These are phyloP conservation scores for Drosophila malerkotliana DNA, from an alignment of 1,140 invertebrate genomes.

Conservation along the genomic window DNA sequence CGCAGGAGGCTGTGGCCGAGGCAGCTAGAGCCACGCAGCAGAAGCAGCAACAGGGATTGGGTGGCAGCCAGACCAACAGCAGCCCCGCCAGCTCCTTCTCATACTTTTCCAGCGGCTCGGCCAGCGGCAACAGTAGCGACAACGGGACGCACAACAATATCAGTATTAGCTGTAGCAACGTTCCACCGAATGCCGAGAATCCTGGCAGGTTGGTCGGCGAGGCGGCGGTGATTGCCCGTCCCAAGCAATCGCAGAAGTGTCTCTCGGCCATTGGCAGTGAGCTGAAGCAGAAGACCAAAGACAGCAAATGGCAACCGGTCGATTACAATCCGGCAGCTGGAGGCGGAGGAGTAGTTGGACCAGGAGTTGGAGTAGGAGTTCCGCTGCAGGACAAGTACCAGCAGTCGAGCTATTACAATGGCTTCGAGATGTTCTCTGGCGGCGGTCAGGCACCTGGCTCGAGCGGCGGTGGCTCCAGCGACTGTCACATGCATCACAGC, in stretches of 20 bases:
- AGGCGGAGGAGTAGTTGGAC: not conserved
- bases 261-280: constrained; percentile 82
- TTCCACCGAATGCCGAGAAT: constrained; percentile 43
- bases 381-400: constrained; percentile 77
- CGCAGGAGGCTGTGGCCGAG: constrained; percentile 73
- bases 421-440: constrained; percentile 68
- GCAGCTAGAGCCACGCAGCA: constrained; percentile 72
- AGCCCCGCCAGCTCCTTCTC: constrained; percentile 54
- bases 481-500: constrained; percentile 73
- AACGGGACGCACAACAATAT: constrained; percentile 80
- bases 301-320: constrained; percentile 65
- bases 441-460: constrained; percentile 10
- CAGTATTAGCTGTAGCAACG: constrained; percentile 83
- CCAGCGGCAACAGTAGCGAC: constrained; percentile 41
- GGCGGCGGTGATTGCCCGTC: constrained; percentile 74
- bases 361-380: constrained; percentile 32
- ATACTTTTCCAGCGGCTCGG: constrained; percentile 74
- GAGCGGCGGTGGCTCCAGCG: constrained; percentile 27
- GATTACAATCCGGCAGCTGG: constrained; percentile 12
- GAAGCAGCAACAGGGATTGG: constrained; percentile 43
- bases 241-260: constrained; percentile 71
- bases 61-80: constrained; percentile 10
- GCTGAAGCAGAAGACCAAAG: constrained; percentile 80
- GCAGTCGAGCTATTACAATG: constrained; percentile 80
- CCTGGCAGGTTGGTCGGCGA: constrained; percentile 63